Evolutionary conservation across 2,113 vertebrate species (phyloP), one percentile per base, ranked within the genome.

Genomic region (Triplophysa siluroides): DNA sequence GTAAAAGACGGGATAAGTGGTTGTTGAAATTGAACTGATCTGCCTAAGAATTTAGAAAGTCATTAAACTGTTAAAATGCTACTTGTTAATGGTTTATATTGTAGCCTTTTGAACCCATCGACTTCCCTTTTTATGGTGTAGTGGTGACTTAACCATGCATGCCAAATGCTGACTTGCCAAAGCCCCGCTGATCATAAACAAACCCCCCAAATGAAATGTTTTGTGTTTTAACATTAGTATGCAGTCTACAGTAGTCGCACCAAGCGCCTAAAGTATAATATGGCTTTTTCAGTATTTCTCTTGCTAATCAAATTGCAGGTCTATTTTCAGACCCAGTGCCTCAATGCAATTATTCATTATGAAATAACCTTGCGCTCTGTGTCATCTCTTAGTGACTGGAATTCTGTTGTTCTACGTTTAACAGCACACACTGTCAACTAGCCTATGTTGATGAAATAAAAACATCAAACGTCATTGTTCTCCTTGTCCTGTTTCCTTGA

Each of bases 221-320:
- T 74, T 62, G 64, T 86, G 19, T 60, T 58, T 3, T 6, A 1
- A 38, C 58, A 82, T 84, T 83, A 83, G 78, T 61, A 84, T 86
- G 69, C 83, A 62, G 14, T 50, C n/a, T 75, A 33, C 33, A 54
- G 21, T 54, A 66, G 47, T 56, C 47, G 47, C 56, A 76, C n/a
- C 19, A 60, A 66, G 24, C 70, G 14, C 45, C 74, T 75, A 71
- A 21, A 19, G 26, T 33, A 66, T 16, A 80, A 29, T 63, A n/a
- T 63, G 7, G 2, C 13, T 62, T 73, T 79, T 80, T 7, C 14
- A 58, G 29, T 68, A 8, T 8, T 29, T 43, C 38, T 54, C 12
- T 16, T 54, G 7, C 54, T 76, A 76, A 81, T 60, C 16, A 45
- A 67, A 50, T 68, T 19, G 41, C 52, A 45, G 64, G 71, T 33